phyloP scores from a whole-genome alignment of 2,888 invertebrate genomes.

The Sarcophaga rosellei region DNA sequence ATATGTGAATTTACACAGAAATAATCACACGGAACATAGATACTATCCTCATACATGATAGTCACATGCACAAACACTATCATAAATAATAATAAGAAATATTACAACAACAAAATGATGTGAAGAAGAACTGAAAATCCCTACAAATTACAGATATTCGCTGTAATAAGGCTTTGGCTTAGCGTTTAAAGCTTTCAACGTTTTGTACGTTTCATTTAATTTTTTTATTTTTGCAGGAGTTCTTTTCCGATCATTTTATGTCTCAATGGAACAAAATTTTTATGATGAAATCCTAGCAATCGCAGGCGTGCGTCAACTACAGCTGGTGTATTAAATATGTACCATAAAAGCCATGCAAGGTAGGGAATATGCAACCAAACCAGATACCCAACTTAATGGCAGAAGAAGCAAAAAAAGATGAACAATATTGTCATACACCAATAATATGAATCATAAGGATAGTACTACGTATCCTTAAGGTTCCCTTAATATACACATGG shows the following conservation, averaged over 20 bases:
- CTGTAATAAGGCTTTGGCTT: conserved; percentile 66
- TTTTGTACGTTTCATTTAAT: conserved; percentile 5
- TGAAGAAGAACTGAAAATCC: conserved; percentile 54
- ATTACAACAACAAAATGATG: conserved; percentile 34
- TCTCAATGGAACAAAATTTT: conserved; percentile 64
- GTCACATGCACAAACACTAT: neutral
- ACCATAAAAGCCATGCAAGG: neutral
- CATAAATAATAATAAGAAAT: conserved; percentile 46
- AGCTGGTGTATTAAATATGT: neutral
- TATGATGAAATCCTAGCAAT: conserved; percentile 66
- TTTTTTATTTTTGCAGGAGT: conserved; percentile 6
- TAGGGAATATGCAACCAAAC: neutral
- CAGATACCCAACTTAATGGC: too few relatives aligned
- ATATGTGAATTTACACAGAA: conserved; percentile 31
- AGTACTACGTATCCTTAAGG: conserved; percentile 54
- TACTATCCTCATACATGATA: neutral
- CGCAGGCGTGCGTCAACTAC: neutral
- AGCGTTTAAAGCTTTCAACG: conserved; percentile 43
- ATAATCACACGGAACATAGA: conserved; percentile 42
- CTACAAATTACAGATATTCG: conserved; percentile 68
- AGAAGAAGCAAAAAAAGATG: too few relatives aligned
- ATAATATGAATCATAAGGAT: conserved; percentile 8
- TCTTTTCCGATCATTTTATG: conserved; percentile 56
- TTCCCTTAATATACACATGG: conserved; percentile 27
- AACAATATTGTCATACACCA: conserved; percentile 63